These are phyloP conservation scores for Nomia melanderi DNA, from an alignment of 1,140 invertebrate species.

Conservation along the genomic window DNA sequence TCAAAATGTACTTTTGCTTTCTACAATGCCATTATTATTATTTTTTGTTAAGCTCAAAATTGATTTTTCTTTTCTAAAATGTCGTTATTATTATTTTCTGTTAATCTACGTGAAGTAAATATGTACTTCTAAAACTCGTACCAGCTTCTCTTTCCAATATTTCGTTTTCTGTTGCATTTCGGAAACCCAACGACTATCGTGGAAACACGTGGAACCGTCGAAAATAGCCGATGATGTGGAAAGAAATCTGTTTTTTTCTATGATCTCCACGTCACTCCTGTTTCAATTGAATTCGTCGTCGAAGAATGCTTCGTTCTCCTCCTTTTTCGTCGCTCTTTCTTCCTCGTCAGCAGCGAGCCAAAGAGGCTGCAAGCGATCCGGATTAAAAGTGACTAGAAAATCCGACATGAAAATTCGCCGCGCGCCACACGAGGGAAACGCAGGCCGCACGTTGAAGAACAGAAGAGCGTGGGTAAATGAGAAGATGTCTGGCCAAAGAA, in stretches of 20 bases:
- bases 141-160: no score
- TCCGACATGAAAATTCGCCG: constrained; percentile 19
- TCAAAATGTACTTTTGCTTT: no score
- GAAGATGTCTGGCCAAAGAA: constrained; percentile 31
- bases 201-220: no score
- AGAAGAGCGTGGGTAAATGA: constrained; percentile 21
- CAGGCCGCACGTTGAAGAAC: neutral
- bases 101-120: no score
- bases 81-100: no score
- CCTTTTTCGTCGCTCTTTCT: neutral
- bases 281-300: constrained; percentile 14
- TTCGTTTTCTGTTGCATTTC: no score
- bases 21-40: no score
- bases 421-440: neutral
- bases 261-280: neutral
- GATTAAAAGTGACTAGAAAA: constrained; percentile 25
- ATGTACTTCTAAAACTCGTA: no score
- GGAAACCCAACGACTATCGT: no score
- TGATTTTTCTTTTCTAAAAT: no score
- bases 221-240: neutral
- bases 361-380: constrained; percentile 16
- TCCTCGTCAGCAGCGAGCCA: neutral
- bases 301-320: neutral
- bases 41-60: no score
- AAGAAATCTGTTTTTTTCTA: constrained; percentile 8